These are phyloP conservation scores for Autographa pulchrina DNA, from an alignment of 2,888 invertebrate genomes.

Conservation along the genomic window DNA sequence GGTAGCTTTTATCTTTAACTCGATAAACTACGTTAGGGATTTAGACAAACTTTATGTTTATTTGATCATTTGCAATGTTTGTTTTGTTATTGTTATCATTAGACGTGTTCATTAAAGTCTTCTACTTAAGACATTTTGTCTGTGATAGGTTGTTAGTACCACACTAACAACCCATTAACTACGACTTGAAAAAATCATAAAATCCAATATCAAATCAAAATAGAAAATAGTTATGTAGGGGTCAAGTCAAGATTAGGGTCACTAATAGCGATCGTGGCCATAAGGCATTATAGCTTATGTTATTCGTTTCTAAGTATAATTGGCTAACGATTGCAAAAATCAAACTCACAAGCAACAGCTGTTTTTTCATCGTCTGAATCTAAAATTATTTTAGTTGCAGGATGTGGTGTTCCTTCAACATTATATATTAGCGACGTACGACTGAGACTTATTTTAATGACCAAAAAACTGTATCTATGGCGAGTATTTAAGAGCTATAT, in stretches of 20 bases:
- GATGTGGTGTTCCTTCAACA: constrained; percentile 14
- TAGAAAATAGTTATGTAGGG: too few relatives aligned
- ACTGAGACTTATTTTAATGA: constrained; percentile 14
- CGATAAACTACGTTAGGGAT: background rate
- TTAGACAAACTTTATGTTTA: background rate
- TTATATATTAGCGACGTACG: constrained; percentile 13
- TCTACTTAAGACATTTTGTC: too few relatives aligned
- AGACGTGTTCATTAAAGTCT: too few relatives aligned
- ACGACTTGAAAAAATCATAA: too few relatives aligned
- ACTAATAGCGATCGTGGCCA: too few relatives aligned
- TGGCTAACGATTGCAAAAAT: background rate
- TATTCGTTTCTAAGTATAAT: background rate
- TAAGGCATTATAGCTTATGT: too few relatives aligned
- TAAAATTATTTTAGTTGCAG: constrained; percentile 19
- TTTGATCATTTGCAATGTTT: background rate
- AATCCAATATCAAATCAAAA: too few relatives aligned
- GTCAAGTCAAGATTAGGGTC: too few relatives aligned
- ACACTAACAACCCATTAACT: too few relatives aligned
- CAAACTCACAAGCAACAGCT: background rate
- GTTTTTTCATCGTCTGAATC: constrained; percentile 2
- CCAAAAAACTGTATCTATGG: constrained; percentile 3
- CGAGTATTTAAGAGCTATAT: too few relatives aligned
- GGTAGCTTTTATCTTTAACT: constrained; percentile 19
- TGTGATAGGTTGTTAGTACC: too few relatives aligned
- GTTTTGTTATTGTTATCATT: background rate